Percentiles rank a stretch among this genome's conserved stretches.
Evolutionary conservation across 2,888 invertebrate genomes (phyloP).

Genomic region (Apodemia zela): DNA sequence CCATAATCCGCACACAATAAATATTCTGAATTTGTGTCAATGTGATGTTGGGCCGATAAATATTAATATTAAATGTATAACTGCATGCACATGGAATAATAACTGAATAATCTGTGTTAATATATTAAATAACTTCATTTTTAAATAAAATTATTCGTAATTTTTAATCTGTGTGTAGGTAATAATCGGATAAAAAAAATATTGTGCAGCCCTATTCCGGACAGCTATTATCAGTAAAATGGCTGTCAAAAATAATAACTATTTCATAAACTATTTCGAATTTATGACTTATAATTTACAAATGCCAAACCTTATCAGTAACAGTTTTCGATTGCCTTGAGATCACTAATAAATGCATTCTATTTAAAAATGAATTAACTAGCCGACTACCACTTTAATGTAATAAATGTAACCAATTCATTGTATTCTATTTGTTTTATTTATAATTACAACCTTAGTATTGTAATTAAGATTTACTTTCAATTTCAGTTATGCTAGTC

Average conservation of each 20-base stretch:
- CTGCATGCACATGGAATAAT: conserved; percentile 25
- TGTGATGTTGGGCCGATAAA: conserved; percentile 11
- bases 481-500: conserved; percentile 20
- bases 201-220: neutral
- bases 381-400: conserved; percentile 31
- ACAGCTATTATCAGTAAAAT: conserved; percentile 15
- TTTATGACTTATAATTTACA: conserved; percentile 34
- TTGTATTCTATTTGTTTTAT: conserved; percentile 2
- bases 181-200: neutral
- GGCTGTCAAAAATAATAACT: conserved; percentile 10
- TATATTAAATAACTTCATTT: conserved; percentile 5
- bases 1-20: conserved; percentile 10
- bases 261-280: conserved; percentile 21
- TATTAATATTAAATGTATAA: conserved; percentile 23
- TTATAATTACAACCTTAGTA: conserved; percentile 3
- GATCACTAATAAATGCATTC: conserved; percentile 76
- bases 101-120: conserved; percentile 10
- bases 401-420: conserved; percentile 11
- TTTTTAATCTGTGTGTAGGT: conserved; percentile 1
- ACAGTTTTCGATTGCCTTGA: conserved; percentile 53
- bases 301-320: conserved; percentile 40
- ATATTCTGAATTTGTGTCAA: conserved; percentile 4
- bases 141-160: conserved; percentile 8
- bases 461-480: conserved; percentile 4
- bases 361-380: conserved; percentile 35